phyloP scores from a whole-genome alignment of 1,140 invertebrate genomes.

The Branchinecta lynchi region DNA sequence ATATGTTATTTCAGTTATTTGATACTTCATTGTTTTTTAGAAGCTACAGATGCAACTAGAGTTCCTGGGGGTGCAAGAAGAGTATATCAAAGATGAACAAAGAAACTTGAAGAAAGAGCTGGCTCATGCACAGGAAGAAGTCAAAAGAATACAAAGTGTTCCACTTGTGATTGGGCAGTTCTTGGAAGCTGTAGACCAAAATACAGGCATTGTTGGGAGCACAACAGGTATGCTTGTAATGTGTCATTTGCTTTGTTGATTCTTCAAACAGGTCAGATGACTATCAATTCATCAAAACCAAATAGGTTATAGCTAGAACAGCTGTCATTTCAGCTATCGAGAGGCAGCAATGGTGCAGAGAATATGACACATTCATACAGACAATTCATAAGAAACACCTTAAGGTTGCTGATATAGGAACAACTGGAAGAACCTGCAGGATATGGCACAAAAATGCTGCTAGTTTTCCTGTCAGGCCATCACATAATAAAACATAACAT shows the following conservation, averaged over 20 bases:
- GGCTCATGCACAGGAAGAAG: slow-evolving; percentile 91
- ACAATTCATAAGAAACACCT: too few relatives aligned
- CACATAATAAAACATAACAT: too few relatives aligned
- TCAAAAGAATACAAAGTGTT: slow-evolving; percentile 93
- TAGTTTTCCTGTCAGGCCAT: too few relatives aligned
- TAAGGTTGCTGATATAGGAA: too few relatives aligned
- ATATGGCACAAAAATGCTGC: too few relatives aligned
- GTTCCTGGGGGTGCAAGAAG: slow-evolving; percentile 92
- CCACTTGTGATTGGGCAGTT: slow-evolving; percentile 96
- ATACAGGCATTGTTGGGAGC: slow-evolving; percentile 81
- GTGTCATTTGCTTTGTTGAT: slow-evolving; percentile 13
- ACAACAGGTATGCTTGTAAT: slow-evolving; percentile 43
- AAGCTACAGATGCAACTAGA: slow-evolving; percentile 90
- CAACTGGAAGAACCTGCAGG: too few relatives aligned
- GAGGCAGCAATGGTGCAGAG: too few relatives aligned
- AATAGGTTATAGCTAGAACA: background rate
- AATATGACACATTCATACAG: too few relatives aligned
- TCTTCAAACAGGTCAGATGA: background rate
- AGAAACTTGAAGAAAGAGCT: slow-evolving; percentile 95
- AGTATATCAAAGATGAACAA: slow-evolving; percentile 97
- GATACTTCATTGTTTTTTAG: slow-evolving; percentile 36
- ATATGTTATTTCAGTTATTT: background rate
- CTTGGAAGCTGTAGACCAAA: slow-evolving; percentile 92
- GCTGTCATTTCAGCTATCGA: too few relatives aligned
- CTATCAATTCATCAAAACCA: background rate